Evolutionary conservation across 2,888 invertebrate genomes (phyloP).

Genomic region (Orthosia gracilis): DNA sequence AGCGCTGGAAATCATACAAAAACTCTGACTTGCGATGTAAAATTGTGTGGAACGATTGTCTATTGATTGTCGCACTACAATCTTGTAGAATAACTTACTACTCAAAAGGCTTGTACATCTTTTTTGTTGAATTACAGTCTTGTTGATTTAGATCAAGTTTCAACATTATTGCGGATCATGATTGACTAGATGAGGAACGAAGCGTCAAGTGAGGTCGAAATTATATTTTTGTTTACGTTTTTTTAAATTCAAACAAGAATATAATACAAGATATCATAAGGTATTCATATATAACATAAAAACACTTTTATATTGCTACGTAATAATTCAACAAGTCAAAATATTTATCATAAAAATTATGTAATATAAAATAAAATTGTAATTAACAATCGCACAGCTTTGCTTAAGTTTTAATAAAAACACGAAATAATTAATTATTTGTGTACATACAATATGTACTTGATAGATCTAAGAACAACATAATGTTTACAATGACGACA

Average conservation of each 20-base stretch:
- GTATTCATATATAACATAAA: constrained; percentile 33
- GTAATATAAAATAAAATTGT: constrained; percentile 50
- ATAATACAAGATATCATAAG: neutral
- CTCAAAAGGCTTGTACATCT: too few relatives aligned
- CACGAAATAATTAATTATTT: constrained; percentile 43
- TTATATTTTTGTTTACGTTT: neutral
- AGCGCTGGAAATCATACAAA: neutral
- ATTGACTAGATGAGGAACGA: neutral
- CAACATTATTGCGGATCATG: neutral
- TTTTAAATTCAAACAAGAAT: neutral
- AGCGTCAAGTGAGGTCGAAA: neutral
- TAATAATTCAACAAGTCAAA: constrained; percentile 36
- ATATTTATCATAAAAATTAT: constrained; percentile 34
- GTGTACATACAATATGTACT: constrained; percentile 56
- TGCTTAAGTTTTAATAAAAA: constrained; percentile 63
- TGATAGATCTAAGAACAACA: constrained; percentile 57
- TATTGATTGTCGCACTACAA: neutral
- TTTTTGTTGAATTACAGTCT: neutral
- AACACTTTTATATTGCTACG: constrained; percentile 10
- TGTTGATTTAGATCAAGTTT: neutral
- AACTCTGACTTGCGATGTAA: neutral
- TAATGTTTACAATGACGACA: constrained; percentile 52
- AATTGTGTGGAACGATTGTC: neutral
- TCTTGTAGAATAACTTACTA: neutral
- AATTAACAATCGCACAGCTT: constrained; percentile 66